phyloP scores from a whole-genome alignment of 2,113 vertebrate genomes.

The Theropithecus gelada region DNA sequence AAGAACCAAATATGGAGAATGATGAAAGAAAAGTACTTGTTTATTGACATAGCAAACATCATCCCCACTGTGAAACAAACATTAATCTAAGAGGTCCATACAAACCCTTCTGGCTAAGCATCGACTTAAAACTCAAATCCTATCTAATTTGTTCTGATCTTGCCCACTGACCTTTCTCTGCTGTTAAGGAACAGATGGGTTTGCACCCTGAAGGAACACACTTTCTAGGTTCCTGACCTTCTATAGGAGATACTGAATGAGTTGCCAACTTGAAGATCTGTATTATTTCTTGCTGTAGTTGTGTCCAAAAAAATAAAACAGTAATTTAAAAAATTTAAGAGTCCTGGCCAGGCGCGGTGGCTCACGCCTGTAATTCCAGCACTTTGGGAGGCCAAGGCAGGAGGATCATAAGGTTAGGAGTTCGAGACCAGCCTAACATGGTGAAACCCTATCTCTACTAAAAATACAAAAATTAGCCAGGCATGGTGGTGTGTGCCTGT shows the following conservation, averaged over 20 bases:
- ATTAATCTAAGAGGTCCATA: constrained; percentile 30
- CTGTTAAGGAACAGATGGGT: constrained; percentile 62
- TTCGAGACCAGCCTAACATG: no score
- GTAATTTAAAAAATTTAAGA: not conserved
- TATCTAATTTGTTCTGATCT: constrained; percentile 70
- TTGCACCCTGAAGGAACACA: constrained; percentile 67
- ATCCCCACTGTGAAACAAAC: constrained; percentile 65
- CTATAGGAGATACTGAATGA: not conserved
- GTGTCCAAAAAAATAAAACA: not conserved
- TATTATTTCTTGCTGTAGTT: not conserved
- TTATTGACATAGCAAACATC: constrained; percentile 61
- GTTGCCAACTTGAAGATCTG: not conserved
- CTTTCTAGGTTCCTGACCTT: constrained; percentile 59
- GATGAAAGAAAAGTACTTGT: constrained; percentile 58
- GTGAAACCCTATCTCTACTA: no score
- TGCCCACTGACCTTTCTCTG: constrained; percentile 58
- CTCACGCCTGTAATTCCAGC: no score
- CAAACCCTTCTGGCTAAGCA: constrained; percentile 61
- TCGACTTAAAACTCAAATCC: constrained; percentile 67
- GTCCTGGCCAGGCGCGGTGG: not conserved
- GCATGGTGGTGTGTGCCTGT: no score
- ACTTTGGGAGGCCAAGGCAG: no score
- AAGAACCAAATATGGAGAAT: constrained; percentile 50
- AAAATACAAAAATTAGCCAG: no score
- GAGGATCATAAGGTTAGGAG: no score